These are phyloP conservation scores for Lycocerus yunnanus DNA, from an alignment of 2,888 invertebrate genomes.

Conservation along the genomic window DNA sequence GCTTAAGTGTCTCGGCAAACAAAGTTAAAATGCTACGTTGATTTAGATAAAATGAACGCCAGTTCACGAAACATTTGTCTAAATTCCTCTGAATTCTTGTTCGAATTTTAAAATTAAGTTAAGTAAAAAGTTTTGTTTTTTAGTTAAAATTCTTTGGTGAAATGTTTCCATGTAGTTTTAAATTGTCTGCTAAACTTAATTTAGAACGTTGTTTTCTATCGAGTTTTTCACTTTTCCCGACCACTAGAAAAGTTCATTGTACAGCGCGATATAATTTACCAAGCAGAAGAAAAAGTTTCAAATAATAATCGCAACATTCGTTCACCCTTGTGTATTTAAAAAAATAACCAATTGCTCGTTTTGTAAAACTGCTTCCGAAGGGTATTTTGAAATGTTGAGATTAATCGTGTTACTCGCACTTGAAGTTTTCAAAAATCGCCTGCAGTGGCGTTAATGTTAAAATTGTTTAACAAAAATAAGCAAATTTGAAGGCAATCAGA, in stretches of 20 bases:
- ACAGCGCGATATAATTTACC: not conserved
- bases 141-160: not conserved
- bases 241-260: not conserved
- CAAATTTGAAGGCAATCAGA: too few relatives aligned
- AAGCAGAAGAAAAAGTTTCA: too few relatives aligned
- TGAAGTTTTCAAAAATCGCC: too few relatives aligned
- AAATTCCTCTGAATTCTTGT: not conserved
- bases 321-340: too few relatives aligned
- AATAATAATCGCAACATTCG: not conserved
- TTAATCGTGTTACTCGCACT: too few relatives aligned
- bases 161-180: not conserved
- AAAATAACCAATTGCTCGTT: too few relatives aligned
- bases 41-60: conserved; percentile 4
- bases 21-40: not conserved
- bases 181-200: not conserved
- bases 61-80: conserved; percentile 9
- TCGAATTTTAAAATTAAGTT: conserved; percentile 8
- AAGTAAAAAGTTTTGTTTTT: not conserved
- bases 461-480: too few relatives aligned
- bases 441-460: too few relatives aligned
- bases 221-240: not conserved
- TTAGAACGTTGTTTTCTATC: not conserved
- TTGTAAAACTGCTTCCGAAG: too few relatives aligned
- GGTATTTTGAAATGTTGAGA: too few relatives aligned
- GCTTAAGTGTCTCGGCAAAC: not conserved